Evolutionary conservation across 2,797 vertebrate genomes (phyloP).

Genomic region (Microchirus variegatus): DNA sequence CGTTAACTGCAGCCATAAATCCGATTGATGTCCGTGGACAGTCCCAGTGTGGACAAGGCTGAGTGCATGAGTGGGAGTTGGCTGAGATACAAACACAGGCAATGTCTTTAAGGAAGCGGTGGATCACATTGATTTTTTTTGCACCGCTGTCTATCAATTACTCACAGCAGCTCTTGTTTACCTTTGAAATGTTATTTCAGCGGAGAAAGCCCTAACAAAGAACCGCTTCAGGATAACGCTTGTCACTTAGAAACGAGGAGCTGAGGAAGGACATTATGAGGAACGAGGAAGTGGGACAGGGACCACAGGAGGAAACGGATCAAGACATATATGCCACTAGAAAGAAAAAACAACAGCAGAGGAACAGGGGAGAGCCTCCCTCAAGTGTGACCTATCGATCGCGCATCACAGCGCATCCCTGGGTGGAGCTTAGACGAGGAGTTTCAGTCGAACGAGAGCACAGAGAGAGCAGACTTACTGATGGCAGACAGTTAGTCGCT

Average conservation of each 20-base stretch:
- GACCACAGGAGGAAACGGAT: conserved; percentile 27
- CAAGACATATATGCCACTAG: conserved; percentile 18
- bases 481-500: conserved; percentile 38
- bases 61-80: too few relatives aligned
- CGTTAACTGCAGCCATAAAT: too few relatives aligned
- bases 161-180: conserved; percentile 32
- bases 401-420: conserved; percentile 16
- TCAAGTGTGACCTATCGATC: conserved; percentile 58
- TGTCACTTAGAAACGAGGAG: conserved; percentile 37
- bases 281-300: conserved; percentile 21
- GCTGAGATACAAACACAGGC: too few relatives aligned
- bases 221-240: conserved; percentile 16
- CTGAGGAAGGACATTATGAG: conserved; percentile 18
- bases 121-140: neutral
- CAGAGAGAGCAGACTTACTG: conserved; percentile 23
- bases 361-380: conserved; percentile 36
- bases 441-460: conserved; percentile 24
- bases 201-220: conserved; percentile 17
- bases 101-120: conserved; percentile 1
- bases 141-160: conserved; percentile 21
- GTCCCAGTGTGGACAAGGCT: too few relatives aligned
- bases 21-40: too few relatives aligned
- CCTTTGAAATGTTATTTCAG: conserved; percentile 38
- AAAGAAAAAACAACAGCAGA: conserved; percentile 16
- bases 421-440: conserved; percentile 39